Evolutionary conservation across 2,797 vertebrate species (phyloP).

Genomic region (Trematomus bernacchii): DNA sequence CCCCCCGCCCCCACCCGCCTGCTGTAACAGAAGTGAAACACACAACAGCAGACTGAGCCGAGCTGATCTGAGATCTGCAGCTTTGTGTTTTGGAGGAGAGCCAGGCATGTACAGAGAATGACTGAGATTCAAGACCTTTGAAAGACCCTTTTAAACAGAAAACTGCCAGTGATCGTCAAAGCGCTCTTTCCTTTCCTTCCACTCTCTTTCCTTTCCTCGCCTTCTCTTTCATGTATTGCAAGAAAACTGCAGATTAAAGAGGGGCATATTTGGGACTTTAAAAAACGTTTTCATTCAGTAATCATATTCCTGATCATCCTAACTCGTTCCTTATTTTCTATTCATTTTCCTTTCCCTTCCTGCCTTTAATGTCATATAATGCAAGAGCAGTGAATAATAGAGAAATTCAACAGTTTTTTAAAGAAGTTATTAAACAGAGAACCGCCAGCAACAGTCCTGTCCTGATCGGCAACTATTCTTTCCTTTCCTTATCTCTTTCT

Average conservation of each 20-base stretch:
- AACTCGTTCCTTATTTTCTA: no score
- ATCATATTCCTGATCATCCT: background rate
- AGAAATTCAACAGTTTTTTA: no score
- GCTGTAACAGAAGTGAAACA: conserved; percentile 18
- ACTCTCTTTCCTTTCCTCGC: background rate
- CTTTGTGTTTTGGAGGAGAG: background rate
- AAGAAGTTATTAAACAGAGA: no score
- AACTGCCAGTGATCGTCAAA: background rate
- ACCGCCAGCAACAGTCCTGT: no score
- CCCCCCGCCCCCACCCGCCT: background rate
- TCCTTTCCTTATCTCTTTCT: no score
- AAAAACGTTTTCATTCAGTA: background rate
- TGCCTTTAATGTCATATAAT: no score
- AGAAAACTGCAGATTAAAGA: background rate
- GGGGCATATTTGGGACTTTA: background rate
- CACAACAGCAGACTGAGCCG: conserved; percentile 18
- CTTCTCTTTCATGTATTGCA: background rate
- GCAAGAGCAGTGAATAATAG: no score
- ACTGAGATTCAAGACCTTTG: background rate
- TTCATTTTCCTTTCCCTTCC: background rate
- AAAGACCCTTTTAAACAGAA: conserved; percentile 10
- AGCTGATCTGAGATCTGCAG: conserved; percentile 17
- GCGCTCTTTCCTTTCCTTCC: background rate
- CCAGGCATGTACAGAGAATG: background rate
- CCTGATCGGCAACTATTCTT: no score